Conservation (phyloP, 2,797 vertebrate species). For the Semotilus atromaculatus region DNA sequence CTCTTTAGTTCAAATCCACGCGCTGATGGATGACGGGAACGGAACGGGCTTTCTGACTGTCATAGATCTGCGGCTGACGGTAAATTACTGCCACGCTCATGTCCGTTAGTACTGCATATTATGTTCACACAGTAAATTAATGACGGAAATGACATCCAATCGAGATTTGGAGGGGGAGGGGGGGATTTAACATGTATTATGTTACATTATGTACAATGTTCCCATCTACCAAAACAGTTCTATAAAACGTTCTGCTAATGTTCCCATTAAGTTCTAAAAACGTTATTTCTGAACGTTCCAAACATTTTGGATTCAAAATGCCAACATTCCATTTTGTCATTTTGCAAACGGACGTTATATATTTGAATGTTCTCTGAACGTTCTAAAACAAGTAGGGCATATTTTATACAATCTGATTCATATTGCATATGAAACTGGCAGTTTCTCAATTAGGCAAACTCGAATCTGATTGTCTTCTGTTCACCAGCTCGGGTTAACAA, state of each 20-base stretch:
- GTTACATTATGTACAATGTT: too few relatives aligned
- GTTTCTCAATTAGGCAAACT: not conserved
- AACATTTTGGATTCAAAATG: too few relatives aligned
- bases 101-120: constrained; percentile 53
- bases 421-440: not conserved
- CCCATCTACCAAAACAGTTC: not conserved
- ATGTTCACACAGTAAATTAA: constrained; percentile 43
- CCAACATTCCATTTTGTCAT: too few relatives aligned
- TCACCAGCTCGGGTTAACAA: not conserved
- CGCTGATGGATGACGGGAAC: constrained; percentile 42
- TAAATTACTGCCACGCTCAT: constrained; percentile 24
- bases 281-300: not conserved
- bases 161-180: not conserved
- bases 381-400: not conserved
- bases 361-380: too few relatives aligned
- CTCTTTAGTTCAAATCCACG: constrained; percentile 53
- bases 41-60: not conserved
- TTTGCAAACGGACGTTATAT: too few relatives aligned
- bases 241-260: not conserved
- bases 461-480: not conserved
- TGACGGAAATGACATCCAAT: constrained; percentile 44
- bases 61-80: constrained; percentile 42
- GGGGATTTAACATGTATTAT: too few relatives aligned
- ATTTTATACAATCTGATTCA: not conserved
- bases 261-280: not conserved